A percentile compares a stretch with the other conserved stretches of the same genome.
These are phyloP conservation scores for Leptinotarsa defecta DNA, from an alignment of 1,140 invertebrate species.

Conservation along the genomic window DNA sequence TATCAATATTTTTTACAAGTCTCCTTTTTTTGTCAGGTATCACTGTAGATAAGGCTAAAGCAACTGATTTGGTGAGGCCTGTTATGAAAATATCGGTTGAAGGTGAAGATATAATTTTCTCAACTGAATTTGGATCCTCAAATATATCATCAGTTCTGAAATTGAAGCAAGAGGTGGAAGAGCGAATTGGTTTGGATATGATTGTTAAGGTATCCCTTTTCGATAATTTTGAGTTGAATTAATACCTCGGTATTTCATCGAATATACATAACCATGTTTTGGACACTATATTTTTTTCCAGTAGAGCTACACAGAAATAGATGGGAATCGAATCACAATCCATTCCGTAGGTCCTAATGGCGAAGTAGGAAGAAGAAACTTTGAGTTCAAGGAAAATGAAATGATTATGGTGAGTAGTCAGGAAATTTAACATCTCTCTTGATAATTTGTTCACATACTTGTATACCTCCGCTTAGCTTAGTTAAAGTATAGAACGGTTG, in stretches of 20 bases:
- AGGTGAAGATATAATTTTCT: neutral
- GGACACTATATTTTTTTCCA: neutral
- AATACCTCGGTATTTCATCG: neutral
- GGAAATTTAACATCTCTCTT: no score
- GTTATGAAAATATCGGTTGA: neutral
- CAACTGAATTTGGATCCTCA: neutral
- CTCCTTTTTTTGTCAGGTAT: neutral
- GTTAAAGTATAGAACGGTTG: no score
- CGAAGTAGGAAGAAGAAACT: conserved; percentile 7
- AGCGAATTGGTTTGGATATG: neutral
- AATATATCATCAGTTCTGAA: neutral
- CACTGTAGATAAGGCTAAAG: neutral
- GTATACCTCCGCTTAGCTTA: no score
- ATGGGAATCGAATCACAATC: conserved; percentile 14
- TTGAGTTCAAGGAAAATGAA: neutral
- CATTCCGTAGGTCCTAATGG: conserved; percentile 9
- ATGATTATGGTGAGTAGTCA: conserved; percentile 13
- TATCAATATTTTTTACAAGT: no score
- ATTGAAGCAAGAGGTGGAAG: neutral
- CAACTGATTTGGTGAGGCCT: neutral
- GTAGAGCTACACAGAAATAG: conserved; percentile 19
- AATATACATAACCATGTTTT: neutral
- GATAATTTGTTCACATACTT: no score
- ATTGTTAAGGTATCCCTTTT: neutral
- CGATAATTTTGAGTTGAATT: neutral